These are phyloP conservation scores for Atrichornis clamosus DNA, from an alignment of 2,113 vertebrate species.

Conservation along the genomic window DNA sequence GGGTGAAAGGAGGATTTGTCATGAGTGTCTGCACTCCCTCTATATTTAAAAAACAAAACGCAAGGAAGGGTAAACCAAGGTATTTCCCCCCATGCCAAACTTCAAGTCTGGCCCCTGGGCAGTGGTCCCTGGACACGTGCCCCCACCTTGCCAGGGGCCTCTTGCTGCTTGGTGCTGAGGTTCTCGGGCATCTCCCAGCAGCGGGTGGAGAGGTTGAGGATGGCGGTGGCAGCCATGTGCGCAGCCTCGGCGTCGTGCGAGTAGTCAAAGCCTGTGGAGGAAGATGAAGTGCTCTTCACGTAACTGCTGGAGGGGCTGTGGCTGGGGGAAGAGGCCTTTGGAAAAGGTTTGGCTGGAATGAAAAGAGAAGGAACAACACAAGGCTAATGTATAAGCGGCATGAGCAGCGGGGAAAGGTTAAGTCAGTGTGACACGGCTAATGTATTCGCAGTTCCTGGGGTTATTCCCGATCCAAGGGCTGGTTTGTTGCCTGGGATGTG, in stretches of 20 bases:
- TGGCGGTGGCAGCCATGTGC: conserved; percentile 97
- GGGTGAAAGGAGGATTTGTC: fast-evolving
- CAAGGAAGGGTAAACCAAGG: background rate
- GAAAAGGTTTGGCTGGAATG: conserved; percentile 84
- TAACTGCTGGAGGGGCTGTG: conserved; percentile 83
- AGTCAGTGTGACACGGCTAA: background rate
- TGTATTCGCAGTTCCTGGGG: background rate
- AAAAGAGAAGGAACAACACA: conserved; percentile 54
- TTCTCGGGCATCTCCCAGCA: conserved; percentile 99
- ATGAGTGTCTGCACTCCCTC: background rate
- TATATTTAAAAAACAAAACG: background rate
- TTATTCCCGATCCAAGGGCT: background rate
- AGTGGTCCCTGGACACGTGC: fast-evolving
- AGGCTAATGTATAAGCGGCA: background rate
- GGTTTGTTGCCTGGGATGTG: background rate
- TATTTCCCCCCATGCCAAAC: background rate
- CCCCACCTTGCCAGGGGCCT: conserved; percentile 82
- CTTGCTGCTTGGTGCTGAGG: conserved; percentile 90
- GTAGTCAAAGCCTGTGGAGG: conserved; percentile 90
- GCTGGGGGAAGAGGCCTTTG: conserved; percentile 84
- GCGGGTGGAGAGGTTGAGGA: conserved; percentile 96
- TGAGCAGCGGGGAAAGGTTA: background rate
- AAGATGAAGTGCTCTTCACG: conserved; percentile 81
- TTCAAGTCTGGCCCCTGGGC: background rate
- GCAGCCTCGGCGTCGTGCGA: conserved; percentile 94